phyloP scores from a whole-genome alignment of 1,140 invertebrate species.

The Drosophila subobscura region DNA sequence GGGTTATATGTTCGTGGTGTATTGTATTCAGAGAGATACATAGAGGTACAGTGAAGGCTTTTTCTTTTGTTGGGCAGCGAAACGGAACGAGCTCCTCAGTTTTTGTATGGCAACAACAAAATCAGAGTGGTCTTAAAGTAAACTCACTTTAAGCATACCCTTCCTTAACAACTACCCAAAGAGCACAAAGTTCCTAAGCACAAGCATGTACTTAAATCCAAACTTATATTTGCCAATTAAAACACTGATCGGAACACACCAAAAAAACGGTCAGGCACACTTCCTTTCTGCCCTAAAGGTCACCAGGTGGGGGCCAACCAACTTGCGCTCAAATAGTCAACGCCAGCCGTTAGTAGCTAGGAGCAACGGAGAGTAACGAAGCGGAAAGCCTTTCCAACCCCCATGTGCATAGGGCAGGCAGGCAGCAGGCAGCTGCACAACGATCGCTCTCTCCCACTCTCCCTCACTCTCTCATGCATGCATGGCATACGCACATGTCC shows the following conservation, averaged over 20 bases:
- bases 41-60: not conserved
- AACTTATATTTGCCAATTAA: too few species aligned
- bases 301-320: constrained; percentile 20
- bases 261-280: not conserved
- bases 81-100: constrained; percentile 12
- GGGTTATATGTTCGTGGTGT: constrained; percentile 23
- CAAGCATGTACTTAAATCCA: too few species aligned
- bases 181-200: not conserved
- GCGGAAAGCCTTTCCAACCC: constrained; percentile 70
- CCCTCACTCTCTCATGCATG: constrained; percentile 4
- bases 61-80: constrained; percentile 21
- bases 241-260: too few species aligned
- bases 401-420: constrained; percentile 12
- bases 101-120: constrained; percentile 1
- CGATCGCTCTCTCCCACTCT: constrained; percentile 1
- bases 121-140: constrained; percentile 7
- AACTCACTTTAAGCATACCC: not conserved
- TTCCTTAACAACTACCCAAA: too few species aligned
- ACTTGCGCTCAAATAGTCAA: constrained; percentile 53
- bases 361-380: constrained; percentile 58
- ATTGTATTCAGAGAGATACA: constrained; percentile 10
- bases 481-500: constrained; percentile 10
- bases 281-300: constrained; percentile 5
- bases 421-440: constrained; percentile 50
- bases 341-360: constrained; percentile 24